These are phyloP conservation scores for Cryptus armator DNA, from an alignment of 2,888 invertebrate genomes.

Conservation along the genomic window DNA sequence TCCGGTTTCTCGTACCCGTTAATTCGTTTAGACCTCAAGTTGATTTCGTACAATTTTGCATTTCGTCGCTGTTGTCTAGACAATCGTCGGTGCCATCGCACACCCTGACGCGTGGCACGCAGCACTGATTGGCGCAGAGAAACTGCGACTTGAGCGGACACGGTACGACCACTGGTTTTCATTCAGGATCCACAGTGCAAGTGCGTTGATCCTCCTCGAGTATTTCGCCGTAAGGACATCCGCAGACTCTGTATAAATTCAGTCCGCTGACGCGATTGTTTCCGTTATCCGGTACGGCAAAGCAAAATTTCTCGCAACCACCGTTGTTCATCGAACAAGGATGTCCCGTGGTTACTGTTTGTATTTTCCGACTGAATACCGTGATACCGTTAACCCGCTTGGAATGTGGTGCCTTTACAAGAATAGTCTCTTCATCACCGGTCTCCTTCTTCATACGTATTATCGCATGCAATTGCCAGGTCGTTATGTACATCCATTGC, in stretches of 20 bases:
- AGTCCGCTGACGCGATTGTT: constrained; percentile 79
- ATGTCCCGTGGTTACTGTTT: constrained; percentile 90
- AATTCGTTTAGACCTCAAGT: constrained; percentile 96
- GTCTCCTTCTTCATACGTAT: constrained; percentile 95
- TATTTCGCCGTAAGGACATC: constrained; percentile 97
- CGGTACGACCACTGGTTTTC: constrained; percentile 94
- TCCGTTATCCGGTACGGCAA: constrained; percentile 91
- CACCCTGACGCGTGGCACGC: constrained; percentile 97
- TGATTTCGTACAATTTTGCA: constrained; percentile 97
- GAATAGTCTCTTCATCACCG: constrained; percentile 94
- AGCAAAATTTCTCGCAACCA: constrained; percentile 97
- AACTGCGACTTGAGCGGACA: constrained; percentile 98
- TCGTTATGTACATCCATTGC: constrained; percentile 98
- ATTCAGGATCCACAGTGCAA: constrained; percentile 93
- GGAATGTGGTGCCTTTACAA: constrained; percentile 95
- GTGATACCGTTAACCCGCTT: constrained; percentile 97
- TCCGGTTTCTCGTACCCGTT: too few relatives aligned
- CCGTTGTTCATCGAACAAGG: constrained; percentile 95
- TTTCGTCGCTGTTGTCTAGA: constrained; percentile 97
- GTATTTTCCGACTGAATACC: constrained; percentile 92
- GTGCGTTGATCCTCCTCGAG: constrained; percentile 87
- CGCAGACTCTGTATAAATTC: constrained; percentile 90
- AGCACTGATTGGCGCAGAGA: constrained; percentile 95
- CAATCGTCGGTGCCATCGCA: constrained; percentile 99
- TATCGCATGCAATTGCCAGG: constrained; percentile 98